Evolutionary conservation across 2,113 vertebrate genomes (phyloP).

Genomic region (Xyliphius kryptos): DNA sequence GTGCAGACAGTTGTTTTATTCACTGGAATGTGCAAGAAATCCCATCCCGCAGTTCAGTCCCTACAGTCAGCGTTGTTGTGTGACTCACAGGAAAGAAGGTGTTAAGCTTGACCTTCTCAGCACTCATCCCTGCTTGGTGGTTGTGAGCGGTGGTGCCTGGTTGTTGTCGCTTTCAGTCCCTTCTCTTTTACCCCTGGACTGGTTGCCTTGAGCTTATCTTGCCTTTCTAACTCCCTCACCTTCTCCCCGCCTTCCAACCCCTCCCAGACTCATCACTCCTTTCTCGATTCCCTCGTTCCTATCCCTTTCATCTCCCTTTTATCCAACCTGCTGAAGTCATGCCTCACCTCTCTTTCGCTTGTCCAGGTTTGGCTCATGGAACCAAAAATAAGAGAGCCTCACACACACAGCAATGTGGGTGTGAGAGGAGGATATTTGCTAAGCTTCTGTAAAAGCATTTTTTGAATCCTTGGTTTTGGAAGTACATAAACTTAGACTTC

Average conservation of each 20-base stretch:
- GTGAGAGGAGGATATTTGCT: conserved; percentile 64
- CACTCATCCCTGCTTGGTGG: conserved; percentile 51
- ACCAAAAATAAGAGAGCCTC: conserved; percentile 60
- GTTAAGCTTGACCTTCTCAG: conserved; percentile 43
- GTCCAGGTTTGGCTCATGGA: conserved; percentile 65
- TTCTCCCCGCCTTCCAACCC: conserved; percentile 36
- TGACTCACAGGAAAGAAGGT: conserved; percentile 7
- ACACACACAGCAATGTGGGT: conserved; percentile 55
- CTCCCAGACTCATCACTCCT: conserved; percentile 39
- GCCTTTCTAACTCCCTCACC: conserved; percentile 50
- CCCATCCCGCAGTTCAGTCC: conserved; percentile 1
- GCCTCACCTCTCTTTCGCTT: conserved; percentile 61
- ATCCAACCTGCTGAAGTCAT: conserved; percentile 54
- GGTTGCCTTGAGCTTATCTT: conserved; percentile 80
- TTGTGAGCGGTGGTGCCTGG: conserved; percentile 79
- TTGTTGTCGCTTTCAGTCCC: conserved; percentile 79
- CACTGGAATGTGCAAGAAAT: conserved; percentile 4
- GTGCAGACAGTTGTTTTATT: neutral
- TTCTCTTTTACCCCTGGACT: conserved; percentile 62
- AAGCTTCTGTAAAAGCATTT: conserved; percentile 58
- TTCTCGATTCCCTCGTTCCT: conserved; percentile 40
- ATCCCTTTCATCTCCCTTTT: conserved; percentile 46
- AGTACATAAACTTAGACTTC: neutral
- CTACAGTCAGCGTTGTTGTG: conserved; percentile 3
- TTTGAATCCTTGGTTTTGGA: neutral